Base-by-base conservation (phyloP, 2,888 invertebrate species). In the Synanthedon formicaeformis region DNA sequence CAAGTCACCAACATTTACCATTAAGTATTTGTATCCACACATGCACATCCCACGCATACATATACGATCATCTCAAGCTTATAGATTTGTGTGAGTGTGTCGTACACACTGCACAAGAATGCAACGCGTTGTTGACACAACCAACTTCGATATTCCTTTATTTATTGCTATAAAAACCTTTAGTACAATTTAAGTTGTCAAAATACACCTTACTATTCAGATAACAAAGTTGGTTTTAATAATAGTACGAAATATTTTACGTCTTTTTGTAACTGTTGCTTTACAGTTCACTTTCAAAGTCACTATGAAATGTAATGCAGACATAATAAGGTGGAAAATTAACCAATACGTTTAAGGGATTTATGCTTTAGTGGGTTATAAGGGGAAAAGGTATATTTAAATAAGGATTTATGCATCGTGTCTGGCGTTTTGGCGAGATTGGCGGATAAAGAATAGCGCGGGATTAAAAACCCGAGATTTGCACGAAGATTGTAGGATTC, bases 101-200 rank as follows among this genome's bases (percentile, higher is more conserved):
- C 58, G 58, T 71, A 77, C 76, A 78, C 78, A 71, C 74, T 78
- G 80, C 81, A 79, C 83, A 86, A 86, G 86, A 86, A 86, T 86
- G 86, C 87, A 85, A 78, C 76, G 81, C 81, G 83, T 81, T 86
- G 87, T 86, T 87, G 87, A 86, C 86, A 87, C 86, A 83, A 76
- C 79, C 82, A 84, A 81, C 85, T 83, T 84, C 85, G 84, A 85
- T 87, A 85, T 84, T 86, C 83, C 83, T 87, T 87, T 87, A 87
- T 87, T 86, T 87, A 87, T 85, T 80, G 73, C 83, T 82, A 84
- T 83, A 83, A 85, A 85, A 85, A 81, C 83, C 78, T 75, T 10
- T 34, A 34, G 67, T 57, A 59, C 57, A 54, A 14, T 27, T 50
- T 34, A 3, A 5, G 59, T 59, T 1, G 16, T 27, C 0, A 73